A percentile compares a stretch with the other conserved stretches of the same genome.
These are phyloP conservation scores for Euura lappo DNA, from an alignment of 1,140 invertebrate species.

Conservation along the genomic window DNA sequence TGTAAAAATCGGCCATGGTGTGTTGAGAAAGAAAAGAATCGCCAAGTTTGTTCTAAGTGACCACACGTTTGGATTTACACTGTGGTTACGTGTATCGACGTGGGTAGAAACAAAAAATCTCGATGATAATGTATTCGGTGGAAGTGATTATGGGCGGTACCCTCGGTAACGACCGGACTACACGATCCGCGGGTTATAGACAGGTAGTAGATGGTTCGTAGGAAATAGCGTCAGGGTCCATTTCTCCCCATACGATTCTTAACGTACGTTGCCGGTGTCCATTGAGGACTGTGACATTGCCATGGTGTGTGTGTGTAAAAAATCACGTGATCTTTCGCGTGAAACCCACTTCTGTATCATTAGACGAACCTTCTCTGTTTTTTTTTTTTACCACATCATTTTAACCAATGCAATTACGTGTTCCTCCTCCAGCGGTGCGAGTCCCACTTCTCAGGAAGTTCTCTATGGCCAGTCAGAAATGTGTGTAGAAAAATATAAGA, in stretches of 20 bases:
- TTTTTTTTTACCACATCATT: not conserved
- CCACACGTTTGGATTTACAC: not conserved
- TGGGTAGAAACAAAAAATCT: not conserved
- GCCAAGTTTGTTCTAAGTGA: not conserved
- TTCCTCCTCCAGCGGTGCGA: not conserved
- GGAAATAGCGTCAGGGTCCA: too few species aligned
- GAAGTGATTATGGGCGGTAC: not conserved
- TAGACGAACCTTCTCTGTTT: not conserved
- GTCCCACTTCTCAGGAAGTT: not conserved
- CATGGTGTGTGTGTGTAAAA: too few species aligned
- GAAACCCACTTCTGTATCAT: not conserved
- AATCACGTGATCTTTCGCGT: not conserved
- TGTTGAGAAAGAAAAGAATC: not conserved
- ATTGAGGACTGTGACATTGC: too few species aligned
- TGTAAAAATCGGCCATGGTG: not conserved
- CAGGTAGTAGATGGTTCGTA: too few species aligned
- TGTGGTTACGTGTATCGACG: not conserved
- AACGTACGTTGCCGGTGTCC: too few species aligned
- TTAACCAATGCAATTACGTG: not conserved
- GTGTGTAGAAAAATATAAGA: not conserved
- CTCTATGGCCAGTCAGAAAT: not conserved
- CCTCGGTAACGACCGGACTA: not conserved
- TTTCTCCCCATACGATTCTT: too few species aligned
- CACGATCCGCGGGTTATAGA: not conserved
- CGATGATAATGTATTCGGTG: not conserved